A percentile compares a stretch with the other conserved stretches of the same genome.
phyloP scores from a whole-genome alignment of 1,140 invertebrate genomes.

The Sarcophaga peregrina region DNA sequence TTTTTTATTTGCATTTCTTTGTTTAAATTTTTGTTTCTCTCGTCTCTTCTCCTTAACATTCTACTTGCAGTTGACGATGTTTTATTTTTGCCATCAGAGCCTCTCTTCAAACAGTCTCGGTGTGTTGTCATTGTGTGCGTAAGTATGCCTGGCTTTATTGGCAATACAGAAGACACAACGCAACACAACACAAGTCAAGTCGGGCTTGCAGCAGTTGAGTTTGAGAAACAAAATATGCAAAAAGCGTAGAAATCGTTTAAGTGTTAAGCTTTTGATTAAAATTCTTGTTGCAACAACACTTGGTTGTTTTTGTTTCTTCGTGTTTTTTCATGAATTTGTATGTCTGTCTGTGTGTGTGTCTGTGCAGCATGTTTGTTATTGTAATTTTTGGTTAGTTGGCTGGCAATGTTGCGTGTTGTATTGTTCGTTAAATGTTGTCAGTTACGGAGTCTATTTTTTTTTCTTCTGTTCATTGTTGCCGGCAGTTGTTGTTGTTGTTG shows the following conservation, averaged over 20 bases:
- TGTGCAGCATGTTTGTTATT: background rate
- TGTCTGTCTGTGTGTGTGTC: background rate
- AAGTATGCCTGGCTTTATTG: too few species aligned
- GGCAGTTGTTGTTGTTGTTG: background rate
- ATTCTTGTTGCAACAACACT: slow-evolving; percentile 47
- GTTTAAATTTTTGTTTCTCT: slow-evolving; percentile 2
- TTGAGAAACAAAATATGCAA: background rate
- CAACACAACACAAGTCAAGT: slow-evolving; percentile 3
- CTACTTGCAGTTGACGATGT: background rate
- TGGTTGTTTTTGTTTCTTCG: background rate
- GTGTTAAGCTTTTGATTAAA: slow-evolving; percentile 49
- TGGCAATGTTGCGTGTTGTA: slow-evolving; percentile 41
- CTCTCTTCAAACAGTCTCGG: slow-evolving; percentile 25
- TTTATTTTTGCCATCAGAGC: slow-evolving; percentile 18
- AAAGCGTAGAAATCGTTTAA: slow-evolving; percentile 41
- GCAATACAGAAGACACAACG: too few species aligned
- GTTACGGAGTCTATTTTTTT: background rate
- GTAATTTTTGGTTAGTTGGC: slow-evolving; percentile 10
- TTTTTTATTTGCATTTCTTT: background rate
- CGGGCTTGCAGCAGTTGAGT: background rate
- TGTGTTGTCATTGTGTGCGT: too few species aligned
- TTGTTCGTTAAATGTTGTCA: slow-evolving; percentile 9
- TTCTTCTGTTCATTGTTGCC: slow-evolving; percentile 29
- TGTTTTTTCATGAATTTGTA: background rate
- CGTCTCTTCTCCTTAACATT: background rate